Evolutionary conservation across 2,888 invertebrate genomes (phyloP), one percentile per base, ranked within the genome.

Genomic region (Lacanobia wlatinum): DNA sequence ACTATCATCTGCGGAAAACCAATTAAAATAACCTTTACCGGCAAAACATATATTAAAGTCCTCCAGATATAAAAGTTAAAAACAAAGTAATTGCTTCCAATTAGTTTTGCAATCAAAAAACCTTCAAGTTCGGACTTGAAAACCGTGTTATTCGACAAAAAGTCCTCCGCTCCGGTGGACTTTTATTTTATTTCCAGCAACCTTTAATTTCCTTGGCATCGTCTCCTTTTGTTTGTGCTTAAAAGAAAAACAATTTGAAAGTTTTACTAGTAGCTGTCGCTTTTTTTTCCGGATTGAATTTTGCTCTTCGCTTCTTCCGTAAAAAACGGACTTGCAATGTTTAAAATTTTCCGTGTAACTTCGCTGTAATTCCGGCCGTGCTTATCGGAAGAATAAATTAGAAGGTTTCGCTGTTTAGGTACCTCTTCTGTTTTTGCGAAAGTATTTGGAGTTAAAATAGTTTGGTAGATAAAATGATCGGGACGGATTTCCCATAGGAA

Each of bases 211-310:
- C 87, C 89, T 87, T 80, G 83, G 83, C 80, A 70, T 84, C 76
- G 84, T 87, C 85, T 87, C 84, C 85, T 84, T 91, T 92, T 93
- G 90, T 91, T 91, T 90, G 89, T 85, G 84, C 79, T 90, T 91
- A 88, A 90, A 91, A 91, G 89, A 91, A 91, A 92, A 91, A 92
- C 91, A 91, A 88, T 92, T 92, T 89, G 79, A 88, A 92, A 90
- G 86, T 91, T 90, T 76, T 71, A 14, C 68, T 67, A 78, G 80
- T 84, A 80, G 81, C 81, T 81, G 87, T 87, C 83, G 83, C 65
- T 82, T 87, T 80, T 89, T 85, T 88, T 84, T n/a, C n/a, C 75
- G 85, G 83, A 88, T 89, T 89, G 87, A 89, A 88, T 89, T 91
- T 91, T 89, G 86, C 87, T 90, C 82, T 88, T 85, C 73, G 81